Evolutionary conservation across 2,113 vertebrate species (phyloP), one percentile per base, ranked within the genome.

Genomic region (Hassar affinis): DNA sequence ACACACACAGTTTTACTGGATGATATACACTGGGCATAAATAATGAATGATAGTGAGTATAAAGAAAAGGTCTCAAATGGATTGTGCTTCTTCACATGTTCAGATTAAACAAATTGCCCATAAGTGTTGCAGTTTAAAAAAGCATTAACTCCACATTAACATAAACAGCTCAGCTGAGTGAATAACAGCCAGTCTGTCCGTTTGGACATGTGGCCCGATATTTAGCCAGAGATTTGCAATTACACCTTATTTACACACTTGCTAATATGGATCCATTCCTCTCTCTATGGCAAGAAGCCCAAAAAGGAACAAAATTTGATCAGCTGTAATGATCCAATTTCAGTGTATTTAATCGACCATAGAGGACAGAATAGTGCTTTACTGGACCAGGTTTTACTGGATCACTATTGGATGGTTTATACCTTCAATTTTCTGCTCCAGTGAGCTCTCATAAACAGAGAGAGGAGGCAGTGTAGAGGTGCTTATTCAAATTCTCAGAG

Each of bases 391-490:
- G 89, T 88, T 92, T 88, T 90, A 90, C 88, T 86, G 81, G 84
- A 85, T 89, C 90, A 61, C 84, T 85, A 85, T 72, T 88, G 88
- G 88, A 88, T 85, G 86, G 88, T 81, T 87, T 92, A 64, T 82
- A 87, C 82, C 84, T 80, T 80, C 84, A 90, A 93, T 94, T 94
- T 93, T 88, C 87, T 88, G 92, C 91, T 82, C 89, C 86, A 90
- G 86, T 91, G 89, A 91, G 87, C 86, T 85, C 90, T 88, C 89
- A 91, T 91, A 91, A 90, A 92, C 87, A 90, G 91, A 92, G 91
- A 92, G 91, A 90, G 72, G 51, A 66, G 47, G 90, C 78, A 85
- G 91, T 88, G 89, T 87, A 89, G 82, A 78, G 82, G 86, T 88
- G 89, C 90, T 90, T 89, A 91, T 93, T 91, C 91, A 87, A 88